Conservation (phyloP, 2,797 vertebrate species). For the Cyclura pinguis region DNA sequence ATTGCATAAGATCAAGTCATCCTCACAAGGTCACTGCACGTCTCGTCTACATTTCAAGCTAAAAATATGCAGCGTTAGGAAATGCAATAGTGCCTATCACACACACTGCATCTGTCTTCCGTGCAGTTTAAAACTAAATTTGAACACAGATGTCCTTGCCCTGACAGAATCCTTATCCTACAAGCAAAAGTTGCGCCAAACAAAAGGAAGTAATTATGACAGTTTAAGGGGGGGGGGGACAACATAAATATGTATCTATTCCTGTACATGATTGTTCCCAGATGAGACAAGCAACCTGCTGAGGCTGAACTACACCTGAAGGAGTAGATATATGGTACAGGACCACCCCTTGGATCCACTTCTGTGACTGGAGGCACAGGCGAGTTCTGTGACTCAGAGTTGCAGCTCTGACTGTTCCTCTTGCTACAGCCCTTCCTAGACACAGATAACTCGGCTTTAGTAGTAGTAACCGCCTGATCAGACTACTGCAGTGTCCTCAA, state of each 20-base stretch:
- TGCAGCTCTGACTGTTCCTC: no score
- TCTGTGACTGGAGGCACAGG: no score
- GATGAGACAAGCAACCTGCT: no score
- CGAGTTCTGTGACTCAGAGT: no score
- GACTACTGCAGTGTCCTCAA: no score
- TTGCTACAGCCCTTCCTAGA: no score
- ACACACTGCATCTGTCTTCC: not conserved
- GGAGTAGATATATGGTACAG: no score
- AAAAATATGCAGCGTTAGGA: slow-evolving; percentile 18
- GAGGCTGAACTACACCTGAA: no score
- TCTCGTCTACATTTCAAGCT: not conserved
- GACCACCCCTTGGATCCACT: no score
- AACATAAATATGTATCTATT: not conserved
- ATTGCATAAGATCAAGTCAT: not conserved
- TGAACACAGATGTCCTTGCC: slow-evolving; percentile 7
- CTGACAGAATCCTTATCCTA: slow-evolving; percentile 1
- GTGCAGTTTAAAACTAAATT: not conserved
- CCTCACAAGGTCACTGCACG: not conserved
- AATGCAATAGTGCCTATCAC: slow-evolving; percentile 1
- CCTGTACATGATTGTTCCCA: not conserved
- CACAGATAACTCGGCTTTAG: no score
- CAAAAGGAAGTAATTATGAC: not conserved
- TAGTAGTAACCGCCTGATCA: no score
- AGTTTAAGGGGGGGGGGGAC: no score
- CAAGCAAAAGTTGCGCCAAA: not conserved